A percentile compares a stretch with the other conserved stretches of the same genome.
Evolutionary conservation across 2,888 invertebrate species (phyloP).

Genomic region (Drosophila cognata): DNA sequence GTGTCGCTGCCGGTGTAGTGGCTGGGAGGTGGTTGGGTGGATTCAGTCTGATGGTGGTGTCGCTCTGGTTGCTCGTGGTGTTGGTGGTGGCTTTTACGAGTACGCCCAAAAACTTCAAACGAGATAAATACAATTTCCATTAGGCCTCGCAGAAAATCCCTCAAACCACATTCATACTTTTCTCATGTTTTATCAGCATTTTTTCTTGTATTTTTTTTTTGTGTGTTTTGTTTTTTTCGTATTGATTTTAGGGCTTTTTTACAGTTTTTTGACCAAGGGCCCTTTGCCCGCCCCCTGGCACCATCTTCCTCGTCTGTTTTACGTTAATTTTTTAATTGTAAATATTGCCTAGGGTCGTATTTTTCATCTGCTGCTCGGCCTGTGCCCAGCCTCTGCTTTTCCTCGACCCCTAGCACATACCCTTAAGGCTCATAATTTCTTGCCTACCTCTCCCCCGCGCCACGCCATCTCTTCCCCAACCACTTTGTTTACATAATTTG

Average conservation of each 20-base stretch:
- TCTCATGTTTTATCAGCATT: constrained; percentile 55
- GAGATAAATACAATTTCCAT: constrained; percentile 81
- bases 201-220: constrained; percentile 31
- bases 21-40: constrained; percentile 4
- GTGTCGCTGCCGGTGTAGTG: constrained; percentile 54
- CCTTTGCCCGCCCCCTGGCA: constrained; percentile 7
- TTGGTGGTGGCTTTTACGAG: constrained; percentile 58
- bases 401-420: constrained; percentile 32
- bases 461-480: constrained; percentile 9
- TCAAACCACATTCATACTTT: constrained; percentile 74
- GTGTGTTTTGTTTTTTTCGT: constrained; percentile 52
- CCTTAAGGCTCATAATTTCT: constrained; percentile 74
- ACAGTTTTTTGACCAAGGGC: constrained; percentile 63
- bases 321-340: constrained; percentile 82
- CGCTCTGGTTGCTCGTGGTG: constrained; percentile 23
- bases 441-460: constrained; percentile 27
- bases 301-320: constrained; percentile 70
- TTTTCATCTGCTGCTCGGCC: constrained; percentile 67
- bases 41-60: constrained; percentile 17
- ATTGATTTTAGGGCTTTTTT: constrained; percentile 77
- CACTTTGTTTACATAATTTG: constrained; percentile 78
- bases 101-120: constrained; percentile 66
- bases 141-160: constrained; percentile 74
- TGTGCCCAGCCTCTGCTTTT: not conserved
- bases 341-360: constrained; percentile 79